Conservation (phyloP, 1,140 invertebrate genomes). For the Gryllus bimaculatus region DNA sequence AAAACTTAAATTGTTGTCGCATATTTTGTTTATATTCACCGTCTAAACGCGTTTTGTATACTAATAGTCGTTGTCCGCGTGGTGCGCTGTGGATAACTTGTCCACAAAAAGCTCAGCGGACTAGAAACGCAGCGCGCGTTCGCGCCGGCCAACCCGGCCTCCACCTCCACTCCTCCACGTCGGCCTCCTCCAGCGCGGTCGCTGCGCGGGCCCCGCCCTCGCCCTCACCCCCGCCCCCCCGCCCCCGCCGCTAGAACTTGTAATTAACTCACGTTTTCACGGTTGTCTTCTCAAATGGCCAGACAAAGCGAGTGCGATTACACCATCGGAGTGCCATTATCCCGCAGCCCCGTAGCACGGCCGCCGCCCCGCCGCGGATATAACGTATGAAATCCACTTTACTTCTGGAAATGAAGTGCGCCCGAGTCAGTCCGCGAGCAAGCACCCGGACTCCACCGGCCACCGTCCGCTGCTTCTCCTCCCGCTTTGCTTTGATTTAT, state of each 20-base stretch:
- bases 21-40: neutral
- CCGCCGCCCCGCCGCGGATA: neutral
- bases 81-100: too few relatives aligned
- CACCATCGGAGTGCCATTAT: neutral
- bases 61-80: neutral
- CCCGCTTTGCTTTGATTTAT: neutral
- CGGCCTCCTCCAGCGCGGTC: too few relatives aligned
- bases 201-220: too few relatives aligned
- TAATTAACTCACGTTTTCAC: slow-evolving; percentile 1
- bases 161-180: neutral
- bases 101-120: too few relatives aligned
- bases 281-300: neutral
- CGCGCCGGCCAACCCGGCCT: neutral
- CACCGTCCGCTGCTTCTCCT: too few relatives aligned
- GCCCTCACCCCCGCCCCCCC: too few relatives aligned
- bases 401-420: neutral
- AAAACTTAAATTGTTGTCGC: neutral
- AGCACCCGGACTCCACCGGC: neutral
- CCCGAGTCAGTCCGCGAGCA: neutral
- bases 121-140: neutral
- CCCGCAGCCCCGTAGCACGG: neutral
- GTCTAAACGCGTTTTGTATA: neutral
- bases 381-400: slow-evolving; percentile 5
- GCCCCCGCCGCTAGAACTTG: neutral
- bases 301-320: slow-evolving; percentile 1